Evolutionary conservation across 2,888 invertebrate species (phyloP).

Genomic region (Dendrolimus pini): DNA sequence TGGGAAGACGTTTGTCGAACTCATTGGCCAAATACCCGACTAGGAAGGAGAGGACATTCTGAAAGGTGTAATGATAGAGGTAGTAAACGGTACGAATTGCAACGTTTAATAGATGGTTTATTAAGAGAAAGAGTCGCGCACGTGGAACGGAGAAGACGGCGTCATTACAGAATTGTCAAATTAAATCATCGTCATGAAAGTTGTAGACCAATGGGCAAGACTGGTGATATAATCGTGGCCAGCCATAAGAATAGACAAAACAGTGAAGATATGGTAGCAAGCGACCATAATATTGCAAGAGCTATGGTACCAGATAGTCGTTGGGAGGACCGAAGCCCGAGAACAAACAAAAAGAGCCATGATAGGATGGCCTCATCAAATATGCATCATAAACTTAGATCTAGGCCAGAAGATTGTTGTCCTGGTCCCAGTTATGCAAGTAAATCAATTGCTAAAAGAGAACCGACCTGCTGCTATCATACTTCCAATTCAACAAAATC

Average conservation of each 20-base stretch:
- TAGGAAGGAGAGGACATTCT: constrained; percentile 51
- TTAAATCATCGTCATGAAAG: constrained; percentile 61
- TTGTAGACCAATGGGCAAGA: constrained; percentile 58
- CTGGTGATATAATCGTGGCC: constrained; percentile 67
- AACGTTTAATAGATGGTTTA: constrained; percentile 59
- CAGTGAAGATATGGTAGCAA: constrained; percentile 36
- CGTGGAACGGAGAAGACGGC: constrained; percentile 57
- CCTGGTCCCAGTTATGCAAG: constrained; percentile 54
- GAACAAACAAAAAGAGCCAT: constrained; percentile 38
- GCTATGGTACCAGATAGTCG: constrained; percentile 29
- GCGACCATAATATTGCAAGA: constrained; percentile 41
- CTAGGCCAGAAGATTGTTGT: constrained; percentile 36
- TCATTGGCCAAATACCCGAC: constrained; percentile 62
- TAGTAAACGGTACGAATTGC: constrained; percentile 52
- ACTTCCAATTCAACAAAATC: constrained; percentile 32
- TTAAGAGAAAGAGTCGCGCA: constrained; percentile 62
- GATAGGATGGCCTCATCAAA: constrained; percentile 36
- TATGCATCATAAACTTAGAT: constrained; percentile 23
- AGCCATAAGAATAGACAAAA: constrained; percentile 55
- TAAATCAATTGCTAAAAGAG: constrained; percentile 29
- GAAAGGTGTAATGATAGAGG: constrained; percentile 52
- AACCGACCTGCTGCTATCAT: constrained; percentile 54
- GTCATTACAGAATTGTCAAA: constrained; percentile 67
- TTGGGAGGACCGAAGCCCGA: constrained; percentile 28
- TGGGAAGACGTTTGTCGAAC: constrained; percentile 71